phyloP scores from a whole-genome alignment of 1,140 invertebrate genomes.

The Lepidurus arcticus region DNA sequence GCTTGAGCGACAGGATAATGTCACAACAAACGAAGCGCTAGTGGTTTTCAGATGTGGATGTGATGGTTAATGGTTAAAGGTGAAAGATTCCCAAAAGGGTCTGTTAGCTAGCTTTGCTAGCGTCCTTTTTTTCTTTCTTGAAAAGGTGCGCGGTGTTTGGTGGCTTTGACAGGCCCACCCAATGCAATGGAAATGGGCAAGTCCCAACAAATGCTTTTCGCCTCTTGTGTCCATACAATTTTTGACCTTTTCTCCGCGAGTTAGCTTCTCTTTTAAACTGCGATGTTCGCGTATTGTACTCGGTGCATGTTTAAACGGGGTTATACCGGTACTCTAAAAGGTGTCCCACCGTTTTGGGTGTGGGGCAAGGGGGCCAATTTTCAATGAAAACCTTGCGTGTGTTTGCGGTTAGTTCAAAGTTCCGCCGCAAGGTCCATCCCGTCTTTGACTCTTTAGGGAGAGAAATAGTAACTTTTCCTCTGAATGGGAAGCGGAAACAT shows the following conservation, averaged over 20 bases:
- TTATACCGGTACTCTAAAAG: neutral
- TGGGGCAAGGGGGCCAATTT: too few species aligned
- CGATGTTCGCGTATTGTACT: neutral
- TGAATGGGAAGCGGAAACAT: too few species aligned
- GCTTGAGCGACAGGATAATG: conserved; percentile 21
- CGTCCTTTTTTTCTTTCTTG: neutral
- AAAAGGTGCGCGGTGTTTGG: neutral
- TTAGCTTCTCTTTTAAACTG: neutral
- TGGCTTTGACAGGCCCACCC: conserved; percentile 16
- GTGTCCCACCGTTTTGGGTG: too few species aligned
- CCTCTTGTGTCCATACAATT: conserved; percentile 6
- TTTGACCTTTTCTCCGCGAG: neutral
- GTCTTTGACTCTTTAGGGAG: too few species aligned
- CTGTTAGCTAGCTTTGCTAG: neutral
- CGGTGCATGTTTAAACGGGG: neutral
- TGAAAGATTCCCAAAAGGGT: conserved; percentile 4
- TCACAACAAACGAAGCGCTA: conserved; percentile 21
- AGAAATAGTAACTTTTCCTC: too few species aligned
- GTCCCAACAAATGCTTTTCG: neutral
- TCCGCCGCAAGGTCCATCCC: too few species aligned
- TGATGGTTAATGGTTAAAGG: conserved; percentile 11
- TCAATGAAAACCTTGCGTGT: neutral
- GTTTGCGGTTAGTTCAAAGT: neutral
- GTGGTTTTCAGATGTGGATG: neutral
- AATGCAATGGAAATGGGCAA: conserved; percentile 3